Base-by-base conservation (phyloP, 1,140 invertebrate species). In the Drosophila virilis region DNA sequence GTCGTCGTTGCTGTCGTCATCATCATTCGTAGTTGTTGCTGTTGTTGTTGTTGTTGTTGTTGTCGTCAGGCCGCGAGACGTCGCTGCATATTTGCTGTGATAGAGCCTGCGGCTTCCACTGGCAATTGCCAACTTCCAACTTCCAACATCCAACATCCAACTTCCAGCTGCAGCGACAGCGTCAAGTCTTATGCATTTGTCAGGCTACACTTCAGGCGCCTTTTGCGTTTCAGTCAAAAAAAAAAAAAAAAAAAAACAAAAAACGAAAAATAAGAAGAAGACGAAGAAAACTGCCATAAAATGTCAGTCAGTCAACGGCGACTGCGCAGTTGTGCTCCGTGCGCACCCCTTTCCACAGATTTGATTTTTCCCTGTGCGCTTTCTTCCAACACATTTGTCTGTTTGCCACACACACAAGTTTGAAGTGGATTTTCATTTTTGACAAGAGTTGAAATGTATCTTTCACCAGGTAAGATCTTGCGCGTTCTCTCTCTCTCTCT, bases 371-470 rank as follows among this genome's bases (percentile, higher is more conserved):
- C 62, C 62, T 46, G 67, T 52, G 76, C 76, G 77, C 83, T 88
- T 88, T 88, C 83, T 88, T 88, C 80, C 83, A 85, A 68, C 83
- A 83, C 82, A 86, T 88, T 85, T 86, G 84, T 82, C 83, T 82
- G 66, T 73, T 85, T 81, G 74, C 78, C 74, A 81, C 57, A 79
- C 66, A 76, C 81, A 28, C 22, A 78, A 86, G 74, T 68, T 73
- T 72, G 33, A 66, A 54, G 61, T 82, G 77, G 61, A 75, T 76
- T 78, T 78, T 83, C 73, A 67, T 77, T 88, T 89, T 82, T 89
- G 84, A 89, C 84, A 90, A 89, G 80, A 89, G 84, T 57, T 89
- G 84, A 89, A 90, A 89, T 90, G 84, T 90, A 89, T 89, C 84
- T 89, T 89, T 89, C 84, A 89, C 84, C 84, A 75, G 62, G 12